These are phyloP conservation scores for Caenorhabditis sp. DNA, from an alignment of 2,888 invertebrate species.

Conservation along the genomic window DNA sequence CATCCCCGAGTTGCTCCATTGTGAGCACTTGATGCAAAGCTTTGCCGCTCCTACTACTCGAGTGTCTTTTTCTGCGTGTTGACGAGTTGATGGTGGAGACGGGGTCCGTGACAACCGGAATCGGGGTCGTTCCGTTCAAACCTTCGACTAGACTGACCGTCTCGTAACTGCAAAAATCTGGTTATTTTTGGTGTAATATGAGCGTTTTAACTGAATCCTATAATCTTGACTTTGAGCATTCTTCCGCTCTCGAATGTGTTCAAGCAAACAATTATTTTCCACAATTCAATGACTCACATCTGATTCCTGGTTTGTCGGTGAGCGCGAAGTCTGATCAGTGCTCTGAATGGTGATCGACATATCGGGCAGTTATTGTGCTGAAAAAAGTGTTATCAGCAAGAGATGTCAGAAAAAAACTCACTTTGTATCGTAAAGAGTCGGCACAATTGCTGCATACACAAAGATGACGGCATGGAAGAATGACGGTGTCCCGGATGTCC, in stretches of 20 bases:
- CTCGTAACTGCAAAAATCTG: conserved; percentile 76
- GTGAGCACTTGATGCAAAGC: conserved; percentile 50
- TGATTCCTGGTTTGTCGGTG: conserved; percentile 58
- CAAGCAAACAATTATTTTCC: background rate
- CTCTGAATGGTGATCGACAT: conserved; percentile 97
- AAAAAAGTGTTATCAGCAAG: conserved; percentile 9
- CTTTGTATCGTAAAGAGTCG: conserved; percentile 92
- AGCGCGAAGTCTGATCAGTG: conserved; percentile 93
- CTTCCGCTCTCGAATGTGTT: background rate
- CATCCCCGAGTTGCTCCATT: conserved; percentile 45
- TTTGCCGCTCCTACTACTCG: conserved; percentile 26
- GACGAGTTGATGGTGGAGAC: conserved; percentile 36
- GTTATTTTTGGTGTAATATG: too few relatives aligned
- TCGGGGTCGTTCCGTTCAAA: conserved; percentile 19
- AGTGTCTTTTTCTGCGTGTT: conserved; percentile 30
- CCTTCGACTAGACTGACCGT: conserved; percentile 75
- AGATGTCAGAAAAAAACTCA: conserved; percentile 27
- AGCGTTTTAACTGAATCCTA: too few relatives aligned
- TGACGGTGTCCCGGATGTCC: conserved; percentile 92
- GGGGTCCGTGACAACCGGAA: conserved; percentile 17
- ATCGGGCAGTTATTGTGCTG: conserved; percentile 97
- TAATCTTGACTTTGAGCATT: background rate
- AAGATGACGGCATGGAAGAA: conserved; percentile 95
- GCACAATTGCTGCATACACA: conserved; percentile 98
- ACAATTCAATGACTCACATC: conserved; percentile 34